Conservation (phyloP, 2,113 vertebrate species). For the Oncorhynchus gorbuscha region DNA sequence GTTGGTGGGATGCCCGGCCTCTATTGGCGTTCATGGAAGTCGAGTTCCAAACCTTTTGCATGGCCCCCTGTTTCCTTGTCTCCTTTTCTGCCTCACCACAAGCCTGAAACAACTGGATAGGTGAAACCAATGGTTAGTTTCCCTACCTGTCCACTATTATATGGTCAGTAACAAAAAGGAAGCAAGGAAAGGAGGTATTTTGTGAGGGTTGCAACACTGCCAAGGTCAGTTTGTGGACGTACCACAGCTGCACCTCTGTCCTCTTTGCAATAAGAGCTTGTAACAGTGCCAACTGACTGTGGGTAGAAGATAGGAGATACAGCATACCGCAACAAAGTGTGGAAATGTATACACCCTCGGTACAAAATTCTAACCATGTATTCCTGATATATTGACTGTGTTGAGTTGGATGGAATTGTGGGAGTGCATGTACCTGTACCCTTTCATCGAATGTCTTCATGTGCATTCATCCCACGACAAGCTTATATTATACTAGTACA, state of each 20-base stretch:
- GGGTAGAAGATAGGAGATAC: background rate
- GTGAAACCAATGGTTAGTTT: conserved; percentile 32
- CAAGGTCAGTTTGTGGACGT: conserved; percentile 25
- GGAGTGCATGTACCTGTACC: no score
- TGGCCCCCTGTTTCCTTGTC: conserved; percentile 32
- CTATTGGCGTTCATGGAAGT: conserved; percentile 57
- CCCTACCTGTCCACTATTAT: conserved; percentile 38
- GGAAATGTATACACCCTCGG: no score
- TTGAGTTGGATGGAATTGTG: no score
- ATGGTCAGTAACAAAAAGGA: conserved; percentile 27
- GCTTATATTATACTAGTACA: no score
- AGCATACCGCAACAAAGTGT: conserved; percentile 17
- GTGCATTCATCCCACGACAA: no score
- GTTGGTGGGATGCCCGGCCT: conserved; percentile 39
- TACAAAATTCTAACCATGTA: no score
- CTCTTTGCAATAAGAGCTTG: conserved; percentile 29
- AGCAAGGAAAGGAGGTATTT: conserved; percentile 24
- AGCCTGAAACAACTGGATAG: conserved; percentile 31
- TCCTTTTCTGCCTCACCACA: conserved; percentile 24
- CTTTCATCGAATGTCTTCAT: no score
- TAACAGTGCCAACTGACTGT: conserved; percentile 10
- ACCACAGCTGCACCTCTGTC: conserved; percentile 7
- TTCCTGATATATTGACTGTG: no score
- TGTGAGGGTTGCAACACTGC: conserved; percentile 39
- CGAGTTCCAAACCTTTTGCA: conserved; percentile 38